Percentiles rank a stretch among this genome's conserved stretches.
Conservation (phyloP, 2,113 vertebrate genomes). For the Chaetodon trifascialis region DNA sequence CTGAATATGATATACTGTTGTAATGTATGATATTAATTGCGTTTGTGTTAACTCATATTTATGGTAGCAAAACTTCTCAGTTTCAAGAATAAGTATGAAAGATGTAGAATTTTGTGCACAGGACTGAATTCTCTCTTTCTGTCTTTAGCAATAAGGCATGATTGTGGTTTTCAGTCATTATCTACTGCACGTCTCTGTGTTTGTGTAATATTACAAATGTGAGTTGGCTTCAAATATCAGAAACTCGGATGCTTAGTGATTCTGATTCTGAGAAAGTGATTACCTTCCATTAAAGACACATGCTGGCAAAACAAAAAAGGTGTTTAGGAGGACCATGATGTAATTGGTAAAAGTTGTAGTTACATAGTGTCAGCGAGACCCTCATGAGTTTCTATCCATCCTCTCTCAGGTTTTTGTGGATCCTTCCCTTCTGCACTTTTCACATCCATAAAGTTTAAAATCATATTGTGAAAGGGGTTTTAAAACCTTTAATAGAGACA, state of each 20-base stretch:
- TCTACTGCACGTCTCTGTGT: background rate
- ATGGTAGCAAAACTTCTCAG: background rate
- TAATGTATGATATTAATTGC: background rate
- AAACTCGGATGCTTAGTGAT: background rate
- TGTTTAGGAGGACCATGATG: background rate
- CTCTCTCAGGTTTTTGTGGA: background rate
- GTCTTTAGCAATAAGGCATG: background rate
- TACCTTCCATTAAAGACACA: background rate
- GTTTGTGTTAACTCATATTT: background rate
- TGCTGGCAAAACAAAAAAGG: background rate
- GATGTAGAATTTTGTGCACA: background rate
- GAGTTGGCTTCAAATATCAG: background rate
- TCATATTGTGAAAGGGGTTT: background rate
- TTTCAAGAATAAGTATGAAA: background rate
- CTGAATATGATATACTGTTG: background rate
- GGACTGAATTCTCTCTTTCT: background rate
- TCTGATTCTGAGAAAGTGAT: background rate
- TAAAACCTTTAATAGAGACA: background rate
- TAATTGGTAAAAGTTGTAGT: background rate
- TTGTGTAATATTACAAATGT: background rate
- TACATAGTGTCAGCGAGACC: background rate
- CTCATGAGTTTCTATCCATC: background rate
- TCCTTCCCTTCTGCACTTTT: background rate
- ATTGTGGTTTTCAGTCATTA: background rate
- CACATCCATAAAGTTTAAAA: background rate